These are phyloP conservation scores for Malurus splendens DNA, from an alignment of 2,797 vertebrate species.

Conservation along the genomic window DNA sequence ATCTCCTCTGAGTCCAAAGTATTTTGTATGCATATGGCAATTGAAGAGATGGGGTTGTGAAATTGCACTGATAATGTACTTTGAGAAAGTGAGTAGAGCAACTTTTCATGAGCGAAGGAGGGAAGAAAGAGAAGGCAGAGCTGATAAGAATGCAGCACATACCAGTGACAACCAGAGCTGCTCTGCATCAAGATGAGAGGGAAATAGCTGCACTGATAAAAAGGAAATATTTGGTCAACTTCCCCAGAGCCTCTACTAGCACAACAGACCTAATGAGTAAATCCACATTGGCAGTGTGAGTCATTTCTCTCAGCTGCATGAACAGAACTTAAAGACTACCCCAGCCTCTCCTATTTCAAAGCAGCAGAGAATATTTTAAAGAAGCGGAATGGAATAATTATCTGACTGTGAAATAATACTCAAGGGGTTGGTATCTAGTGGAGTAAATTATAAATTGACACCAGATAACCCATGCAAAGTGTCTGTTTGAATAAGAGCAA, in stretches of 20 bases:
- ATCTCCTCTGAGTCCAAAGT: neutral
- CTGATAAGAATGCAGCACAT: constrained; percentile 37
- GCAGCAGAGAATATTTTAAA: neutral
- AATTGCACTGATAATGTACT: constrained; percentile 17
- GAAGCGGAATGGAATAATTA: constrained; percentile 8
- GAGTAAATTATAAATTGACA: neutral
- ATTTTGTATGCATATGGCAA: constrained; percentile 24
- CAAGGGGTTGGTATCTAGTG: neutral
- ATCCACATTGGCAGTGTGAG: constrained; percentile 47
- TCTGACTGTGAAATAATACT: constrained; percentile 1
- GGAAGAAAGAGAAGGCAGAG: constrained; percentile 48
- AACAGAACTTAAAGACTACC: constrained; percentile 14
- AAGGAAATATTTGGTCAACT: constrained; percentile 67
- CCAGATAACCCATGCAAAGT: neutral
- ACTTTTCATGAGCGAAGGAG: constrained; percentile 30
- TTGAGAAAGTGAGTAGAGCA: constrained; percentile 1
- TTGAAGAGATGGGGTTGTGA: constrained; percentile 41
- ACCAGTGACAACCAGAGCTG: constrained; percentile 31
- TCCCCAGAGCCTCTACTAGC: constrained; percentile 42
- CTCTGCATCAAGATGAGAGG: constrained; percentile 50
- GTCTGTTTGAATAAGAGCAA: neutral
- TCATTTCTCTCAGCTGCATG: constrained; percentile 61
- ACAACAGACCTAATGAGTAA: constrained; percentile 66
- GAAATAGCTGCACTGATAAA: constrained; percentile 51
- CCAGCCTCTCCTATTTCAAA: constrained; percentile 33